A percentile compares a stretch with the other conserved stretches of the same genome.
Evolutionary conservation across 1,140 invertebrate species (phyloP).

Genomic region (Temnothorax longispinosus): DNA sequence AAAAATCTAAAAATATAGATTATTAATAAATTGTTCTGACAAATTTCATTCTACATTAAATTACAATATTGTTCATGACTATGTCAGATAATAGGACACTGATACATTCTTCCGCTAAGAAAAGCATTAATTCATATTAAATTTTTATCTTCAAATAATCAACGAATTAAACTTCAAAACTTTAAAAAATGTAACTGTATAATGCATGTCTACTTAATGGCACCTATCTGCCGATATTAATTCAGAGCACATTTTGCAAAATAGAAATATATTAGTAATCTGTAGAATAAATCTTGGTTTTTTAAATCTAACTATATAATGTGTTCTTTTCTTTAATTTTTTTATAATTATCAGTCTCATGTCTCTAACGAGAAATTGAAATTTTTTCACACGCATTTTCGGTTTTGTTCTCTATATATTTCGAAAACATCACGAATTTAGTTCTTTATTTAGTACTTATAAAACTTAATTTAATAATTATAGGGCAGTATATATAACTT

Average conservation of each 20-base stretch:
- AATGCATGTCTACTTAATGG: not conserved
- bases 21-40: not conserved
- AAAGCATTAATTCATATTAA: not conserved
- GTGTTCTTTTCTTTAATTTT: not conserved
- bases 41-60: not conserved
- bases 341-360: slow-evolving; percentile 20
- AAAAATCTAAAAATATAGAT: no score
- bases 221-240: not conserved
- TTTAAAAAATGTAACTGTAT: not conserved
- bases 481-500: not conserved
- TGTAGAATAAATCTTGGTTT: slow-evolving; percentile 4
- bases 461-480: not conserved
- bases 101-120: not conserved
- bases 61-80: not conserved
- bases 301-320: not conserved
- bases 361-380: slow-evolving; percentile 14
- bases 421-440: not conserved
- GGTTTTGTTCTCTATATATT: not conserved
- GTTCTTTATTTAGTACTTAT: not conserved
- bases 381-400: not conserved
- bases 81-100: not conserved
- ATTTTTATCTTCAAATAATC: not conserved
- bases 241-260: not conserved
- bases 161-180: slow-evolving; percentile 3
- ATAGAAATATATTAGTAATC: not conserved